Evolutionary conservation across 2,888 invertebrate genomes (phyloP), one percentile per base, ranked within the genome.

Genomic region (Lepidocyrtinus sp.): DNA sequence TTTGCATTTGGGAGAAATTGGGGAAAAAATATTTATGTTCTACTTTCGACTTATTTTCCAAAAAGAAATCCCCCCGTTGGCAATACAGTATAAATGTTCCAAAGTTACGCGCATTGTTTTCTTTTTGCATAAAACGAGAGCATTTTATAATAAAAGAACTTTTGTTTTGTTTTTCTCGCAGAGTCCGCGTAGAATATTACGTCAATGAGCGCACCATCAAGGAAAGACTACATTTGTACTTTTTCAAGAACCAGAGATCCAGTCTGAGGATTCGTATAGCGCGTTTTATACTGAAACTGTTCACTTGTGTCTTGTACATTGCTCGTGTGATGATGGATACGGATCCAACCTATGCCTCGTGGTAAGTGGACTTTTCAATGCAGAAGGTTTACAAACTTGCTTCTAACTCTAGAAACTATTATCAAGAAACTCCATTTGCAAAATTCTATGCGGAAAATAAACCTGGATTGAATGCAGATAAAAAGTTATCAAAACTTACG

Each of bases 141-240:
- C 5, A 5, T 7, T 36, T 36, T 36, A 12, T 36, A 36, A 36
- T 5, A 17, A 50, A n/a, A n/a, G n/a, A n/a, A n/a, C n/a, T n/a
- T n/a, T 17, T 2, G 5, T 50, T 50, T 50, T 50, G 50, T 26
- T 26, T 9, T 90, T 91, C 90, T 95, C 94, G 63, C 94, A 99
- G 98, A 92, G 98, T 99, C 88, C 96, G 98, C 88, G 98, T 99
- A 90, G 98, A 99, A 91, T 99, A 98, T 90, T 99, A 98, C 91
- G 98, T 98, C 89, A 98, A 98, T 91, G 98, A 99, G 91, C 98
- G 98, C 89, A 98, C 97, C 88, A 95, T 98, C 91, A 98, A 98
- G 92, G 97, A 98, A 92, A 93, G 98, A 90, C 94, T 99, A 90
- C 98, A 99, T 91, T 92, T 98, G 87, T 99, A 98, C 92, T 99